These are phyloP conservation scores for Vireo altiloquus DNA, from an alignment of 2,113 vertebrate genomes.

Conservation along the genomic window DNA sequence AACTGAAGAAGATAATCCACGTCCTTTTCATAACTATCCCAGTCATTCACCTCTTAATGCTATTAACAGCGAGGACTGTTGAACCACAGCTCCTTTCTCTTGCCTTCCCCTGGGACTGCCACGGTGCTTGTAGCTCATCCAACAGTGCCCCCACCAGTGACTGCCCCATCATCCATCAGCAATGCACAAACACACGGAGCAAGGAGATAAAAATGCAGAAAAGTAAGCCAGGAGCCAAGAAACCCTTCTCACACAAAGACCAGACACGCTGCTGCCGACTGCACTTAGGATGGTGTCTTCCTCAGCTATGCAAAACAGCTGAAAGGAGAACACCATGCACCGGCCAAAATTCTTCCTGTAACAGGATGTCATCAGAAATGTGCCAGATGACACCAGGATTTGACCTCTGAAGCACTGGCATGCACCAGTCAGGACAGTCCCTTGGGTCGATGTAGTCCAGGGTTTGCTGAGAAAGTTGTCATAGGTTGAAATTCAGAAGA, in stretches of 20 bases:
- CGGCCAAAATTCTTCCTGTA: slow-evolving; percentile 46
- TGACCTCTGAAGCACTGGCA: slow-evolving; percentile 3
- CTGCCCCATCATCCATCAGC: no score
- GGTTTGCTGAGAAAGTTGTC: not conserved
- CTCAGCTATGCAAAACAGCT: slow-evolving; percentile 41
- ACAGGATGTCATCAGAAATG: slow-evolving; percentile 13
- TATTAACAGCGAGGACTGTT: not conserved
- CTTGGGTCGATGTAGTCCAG: not conserved
- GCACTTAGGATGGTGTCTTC: not conserved
- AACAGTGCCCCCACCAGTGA: not conserved
- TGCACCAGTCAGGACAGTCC: not conserved
- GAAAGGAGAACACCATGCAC: slow-evolving; percentile 46
- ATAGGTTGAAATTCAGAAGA: slow-evolving; percentile 37
- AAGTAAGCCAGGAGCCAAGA: not conserved
- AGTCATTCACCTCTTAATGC: not conserved
- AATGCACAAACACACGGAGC: not conserved
- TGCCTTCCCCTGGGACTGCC: not conserved
- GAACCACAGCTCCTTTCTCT: not conserved
- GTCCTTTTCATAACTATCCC: not conserved
- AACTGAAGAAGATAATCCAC: not conserved
- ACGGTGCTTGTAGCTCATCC: not conserved
- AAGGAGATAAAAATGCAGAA: not conserved
- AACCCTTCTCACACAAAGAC: not conserved
- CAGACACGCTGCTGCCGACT: not conserved
- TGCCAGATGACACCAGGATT: slow-evolving; percentile 40